Evolutionary conservation across 1,140 invertebrate species (phyloP).

Genomic region (Drosophila novamexicana): DNA sequence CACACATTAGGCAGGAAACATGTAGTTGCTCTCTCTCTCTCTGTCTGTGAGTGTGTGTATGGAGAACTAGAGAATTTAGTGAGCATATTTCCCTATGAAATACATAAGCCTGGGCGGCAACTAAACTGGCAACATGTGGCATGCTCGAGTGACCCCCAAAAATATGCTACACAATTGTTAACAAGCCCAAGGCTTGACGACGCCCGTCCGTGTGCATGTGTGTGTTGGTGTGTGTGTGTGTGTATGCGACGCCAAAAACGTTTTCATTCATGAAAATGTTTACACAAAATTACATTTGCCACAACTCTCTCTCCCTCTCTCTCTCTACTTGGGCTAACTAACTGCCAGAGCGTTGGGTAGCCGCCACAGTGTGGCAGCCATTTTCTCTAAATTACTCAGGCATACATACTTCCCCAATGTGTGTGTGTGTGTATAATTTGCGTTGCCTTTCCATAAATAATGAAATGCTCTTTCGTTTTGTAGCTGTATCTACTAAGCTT

Average conservation of each 20-base stretch:
- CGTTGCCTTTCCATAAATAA: conserved; percentile 77
- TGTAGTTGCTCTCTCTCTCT: not conserved
- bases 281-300: conserved; percentile 74
- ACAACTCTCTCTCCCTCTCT: conserved; percentile 6
- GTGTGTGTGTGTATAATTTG: conserved; percentile 70
- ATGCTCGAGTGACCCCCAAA: conserved; percentile 61
- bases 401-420: not conserved
- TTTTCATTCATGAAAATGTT: conserved; percentile 78
- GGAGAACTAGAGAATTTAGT: conserved; percentile 38
- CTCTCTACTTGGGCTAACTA: conserved; percentile 45
- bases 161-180: conserved; percentile 71
- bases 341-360: conserved; percentile 14
- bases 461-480: conserved; percentile 52
- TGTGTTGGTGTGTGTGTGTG: conserved; percentile 15
- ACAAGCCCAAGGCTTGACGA: conserved; percentile 27
- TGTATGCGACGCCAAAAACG: conserved; percentile 47
- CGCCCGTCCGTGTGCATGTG: not conserved
- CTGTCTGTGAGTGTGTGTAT: not conserved
- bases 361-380: conserved; percentile 28
- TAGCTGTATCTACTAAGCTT: conserved; percentile 35
- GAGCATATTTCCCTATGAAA: conserved; percentile 1
- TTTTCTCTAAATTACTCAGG: conserved; percentile 65
- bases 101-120: conserved; percentile 17
- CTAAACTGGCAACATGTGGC: conserved; percentile 49
- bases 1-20: not conserved